Base-by-base conservation (phyloP, 1,140 invertebrate genomes). In the Zaprionus ghesquierei region DNA sequence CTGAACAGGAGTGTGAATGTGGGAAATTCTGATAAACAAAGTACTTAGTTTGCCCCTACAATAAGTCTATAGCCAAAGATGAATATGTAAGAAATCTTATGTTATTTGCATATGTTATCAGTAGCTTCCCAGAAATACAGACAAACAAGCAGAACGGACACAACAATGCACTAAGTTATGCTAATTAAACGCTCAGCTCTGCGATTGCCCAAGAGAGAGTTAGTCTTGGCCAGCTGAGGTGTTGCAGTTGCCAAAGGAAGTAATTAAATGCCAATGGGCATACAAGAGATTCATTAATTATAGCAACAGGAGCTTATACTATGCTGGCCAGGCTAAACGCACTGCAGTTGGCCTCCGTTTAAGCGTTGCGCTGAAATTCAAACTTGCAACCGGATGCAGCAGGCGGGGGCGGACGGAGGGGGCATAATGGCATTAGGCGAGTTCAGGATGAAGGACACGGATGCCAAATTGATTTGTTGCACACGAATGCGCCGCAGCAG, bases 391-490 rank as follows among this genome's bases (percentile, higher is more conserved):
- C 18, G 53, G 41, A 46, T 46, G 41, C 41, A 22, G 15, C 23
- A 41, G 6, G 35, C 23, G 18, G 9, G 8, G 10, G n/a, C n/a
- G n/a, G n/a, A n/a, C n/a, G n/a, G n/a, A n/a, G n/a, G n/a, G n/a
- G n/a, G n/a, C n/a, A 29, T 63, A 71, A 71, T 53, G 46, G 27
- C 27, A 66, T 64, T 66, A 65, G 35, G 27, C 44, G 50, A n/a
- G 33, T 3, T 5, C 33, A 56, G 33, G 54, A 56, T 27, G 56
- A 15, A 18, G 18, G 22, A 31, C 27, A 54, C 35, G 53, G 27
- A 44, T 35, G 46, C 54, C 61, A 59, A 75, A 75, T 71, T 65
- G 68, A 75, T 71, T 75, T 64, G 55, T 60, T 70, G 68, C 72
- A 70, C 38, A 55, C 54, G 68, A 71, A 53, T 75, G 61, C 72